Percentiles rank a stretch among this genome's conserved stretches.
phyloP scores from a whole-genome alignment of 2,797 vertebrate genomes.

The Urosaurus nigricauda region DNA sequence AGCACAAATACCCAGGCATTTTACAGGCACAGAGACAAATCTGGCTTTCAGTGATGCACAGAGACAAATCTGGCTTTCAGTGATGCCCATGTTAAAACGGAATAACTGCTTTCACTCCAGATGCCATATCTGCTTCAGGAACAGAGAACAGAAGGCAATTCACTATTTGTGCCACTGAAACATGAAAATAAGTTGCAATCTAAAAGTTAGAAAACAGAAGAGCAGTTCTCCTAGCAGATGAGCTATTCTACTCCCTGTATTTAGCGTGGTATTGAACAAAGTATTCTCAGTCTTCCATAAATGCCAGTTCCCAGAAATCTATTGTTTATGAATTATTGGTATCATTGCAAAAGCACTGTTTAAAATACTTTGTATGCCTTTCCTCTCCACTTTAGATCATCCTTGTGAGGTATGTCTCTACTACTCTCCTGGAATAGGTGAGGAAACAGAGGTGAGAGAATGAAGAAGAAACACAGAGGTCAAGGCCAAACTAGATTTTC shows the following conservation, averaged over 20 bases:
- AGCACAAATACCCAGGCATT: constrained; percentile 2
- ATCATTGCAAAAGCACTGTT: background rate
- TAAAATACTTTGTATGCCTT: background rate
- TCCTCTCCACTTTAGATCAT: background rate
- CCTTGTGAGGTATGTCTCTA: background rate
- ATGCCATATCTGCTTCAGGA: constrained; percentile 20
- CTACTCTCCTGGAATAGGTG: background rate
- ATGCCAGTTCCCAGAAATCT: background rate
- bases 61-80: constrained; percentile 10
- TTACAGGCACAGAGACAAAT: constrained; percentile 3
- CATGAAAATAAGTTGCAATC: constrained; percentile 24
- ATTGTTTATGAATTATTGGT: background rate
- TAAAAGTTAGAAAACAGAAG: constrained; percentile 18
- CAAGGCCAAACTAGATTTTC: background rate
- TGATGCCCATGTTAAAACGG: constrained; percentile 28
- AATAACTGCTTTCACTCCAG: constrained; percentile 23
- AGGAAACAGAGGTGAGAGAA: background rate
- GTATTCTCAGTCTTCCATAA: background rate
- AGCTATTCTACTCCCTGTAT: background rate
- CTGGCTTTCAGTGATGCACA: constrained; percentile 14
- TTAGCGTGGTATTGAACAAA: background rate
- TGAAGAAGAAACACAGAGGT: background rate
- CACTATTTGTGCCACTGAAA: background rate
- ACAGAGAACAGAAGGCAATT: constrained; percentile 19
- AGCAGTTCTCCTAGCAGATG: constrained; percentile 18